Evolutionary conservation across 1,140 invertebrate genomes (phyloP), one percentile per base, ranked within the genome.

Genomic region (Cydia strobilella): DNA sequence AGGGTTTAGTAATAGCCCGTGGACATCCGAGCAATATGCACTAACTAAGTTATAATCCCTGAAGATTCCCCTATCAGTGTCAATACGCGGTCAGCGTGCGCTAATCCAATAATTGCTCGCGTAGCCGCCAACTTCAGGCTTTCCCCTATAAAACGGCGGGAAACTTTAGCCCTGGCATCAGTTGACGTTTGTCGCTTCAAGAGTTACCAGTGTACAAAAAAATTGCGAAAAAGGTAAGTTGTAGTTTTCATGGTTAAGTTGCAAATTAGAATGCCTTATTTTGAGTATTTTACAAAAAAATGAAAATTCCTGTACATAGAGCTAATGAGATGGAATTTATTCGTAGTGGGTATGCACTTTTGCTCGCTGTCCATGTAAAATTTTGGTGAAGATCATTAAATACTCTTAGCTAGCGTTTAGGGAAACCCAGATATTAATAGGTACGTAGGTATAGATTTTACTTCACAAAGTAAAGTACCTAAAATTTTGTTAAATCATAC

Each of bases 101-200:
- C 79, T 92, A 90, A 90, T 92, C 88, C 88, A 83, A 83, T 90
- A 92, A 92, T 89, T 90, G 88, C 84, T 76, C 83, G 78, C 74
- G 69, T 51, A 42, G 66, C 74, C 80, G 78, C 79, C 80, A 84
- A 84, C 75, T 83, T 79, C 79, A 71, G 77, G 54, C 82, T 84
- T 84, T 73, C 7, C 48, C 31, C 79, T 92, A 92, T 92, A 92
- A 89, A 92, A 86, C 79, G 84, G 81, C 80, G 79, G 75, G 85
- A 79, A 84, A 82, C 76, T 78, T 39, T 12, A 72, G 20, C 20
- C 31, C 20, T 74, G 78, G 80, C 82, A 89, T 90, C 89, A 92
- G 86, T 92, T 86, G 87, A 81, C 80, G 80, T 74, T 75, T 69
- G 78, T 23, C 77, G 76, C 69, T 76, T 31, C 15, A 71, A 80